Percentiles rank a stretch among this genome's conserved stretches.
Evolutionary conservation across 2,888 invertebrate species (phyloP).

Genomic region (Conops quadrifasciatus): DNA sequence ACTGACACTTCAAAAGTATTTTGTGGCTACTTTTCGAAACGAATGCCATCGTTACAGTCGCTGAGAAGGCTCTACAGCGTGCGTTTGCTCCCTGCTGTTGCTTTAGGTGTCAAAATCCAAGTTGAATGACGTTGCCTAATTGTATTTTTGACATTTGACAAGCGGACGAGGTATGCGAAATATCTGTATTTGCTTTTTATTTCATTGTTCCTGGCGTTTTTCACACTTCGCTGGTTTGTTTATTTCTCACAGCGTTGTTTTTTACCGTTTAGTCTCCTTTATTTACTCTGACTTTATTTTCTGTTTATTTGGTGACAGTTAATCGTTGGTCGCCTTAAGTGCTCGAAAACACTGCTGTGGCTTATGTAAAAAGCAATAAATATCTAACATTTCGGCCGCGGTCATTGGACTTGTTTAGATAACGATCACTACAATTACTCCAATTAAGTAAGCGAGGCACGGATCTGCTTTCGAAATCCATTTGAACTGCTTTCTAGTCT

Average conservation of each 20-base stretch:
- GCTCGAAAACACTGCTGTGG: neutral
- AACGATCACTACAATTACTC: neutral
- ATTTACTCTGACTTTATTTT: too few relatives aligned
- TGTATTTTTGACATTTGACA: conserved; percentile 21
- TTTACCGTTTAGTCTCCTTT: neutral
- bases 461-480: too few relatives aligned
- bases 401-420: neutral
- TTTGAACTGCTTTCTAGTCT: too few relatives aligned
- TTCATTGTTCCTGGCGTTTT: neutral
- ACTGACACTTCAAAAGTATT: too few relatives aligned
- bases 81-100: neutral
- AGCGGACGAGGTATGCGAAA: conserved; percentile 16
- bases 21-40: neutral
- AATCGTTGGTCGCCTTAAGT: neutral
- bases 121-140: conserved; percentile 5
- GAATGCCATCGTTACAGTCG: neutral
- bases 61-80: neutral
- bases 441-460: too few relatives aligned
- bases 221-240: conserved; percentile 8
- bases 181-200: neutral
- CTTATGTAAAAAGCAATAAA: neutral
- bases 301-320: too few relatives aligned
- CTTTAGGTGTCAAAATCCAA: neutral
- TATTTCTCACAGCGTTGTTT: neutral
- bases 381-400: neutral